Conservation (phyloP, 2,888 invertebrate species). For the Eilema caniola region DNA sequence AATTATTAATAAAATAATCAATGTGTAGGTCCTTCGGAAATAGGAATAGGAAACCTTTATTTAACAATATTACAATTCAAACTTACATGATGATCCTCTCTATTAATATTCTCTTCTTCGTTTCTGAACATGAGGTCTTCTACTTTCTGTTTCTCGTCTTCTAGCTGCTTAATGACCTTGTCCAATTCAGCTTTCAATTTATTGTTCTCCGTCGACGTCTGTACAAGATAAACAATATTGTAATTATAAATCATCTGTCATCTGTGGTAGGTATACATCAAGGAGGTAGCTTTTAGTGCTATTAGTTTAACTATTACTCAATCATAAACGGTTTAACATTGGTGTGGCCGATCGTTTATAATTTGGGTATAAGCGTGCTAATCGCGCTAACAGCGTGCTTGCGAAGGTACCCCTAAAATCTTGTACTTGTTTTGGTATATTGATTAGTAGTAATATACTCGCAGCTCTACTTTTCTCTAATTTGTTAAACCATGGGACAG, state of each 20-base stretch:
- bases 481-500: too few species aligned
- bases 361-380: too few species aligned
- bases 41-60: neutral
- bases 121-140: slow-evolving; percentile 97
- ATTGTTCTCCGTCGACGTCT: slow-evolving; percentile 84
- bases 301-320: too few species aligned
- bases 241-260: neutral
- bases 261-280: neutral
- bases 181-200: slow-evolving; percentile 87
- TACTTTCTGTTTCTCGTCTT: slow-evolving; percentile 93
- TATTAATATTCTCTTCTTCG: slow-evolving; percentile 96
- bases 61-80: neutral
- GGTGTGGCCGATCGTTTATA: too few species aligned
- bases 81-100: slow-evolving; percentile 95
- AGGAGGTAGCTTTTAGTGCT: neutral
- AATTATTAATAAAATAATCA: too few species aligned
- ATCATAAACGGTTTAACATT: too few species aligned
- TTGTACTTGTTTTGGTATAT: too few species aligned
- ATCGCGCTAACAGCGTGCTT: neutral
- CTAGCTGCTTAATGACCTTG: slow-evolving; percentile 88
- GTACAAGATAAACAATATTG: slow-evolving; percentile 12
- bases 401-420: neutral
- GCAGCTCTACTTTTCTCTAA: too few species aligned
- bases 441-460: too few species aligned
- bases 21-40: neutral